Conservation (phyloP, 2,797 vertebrate genomes). For the Rhynchonycteris naso region DNA sequence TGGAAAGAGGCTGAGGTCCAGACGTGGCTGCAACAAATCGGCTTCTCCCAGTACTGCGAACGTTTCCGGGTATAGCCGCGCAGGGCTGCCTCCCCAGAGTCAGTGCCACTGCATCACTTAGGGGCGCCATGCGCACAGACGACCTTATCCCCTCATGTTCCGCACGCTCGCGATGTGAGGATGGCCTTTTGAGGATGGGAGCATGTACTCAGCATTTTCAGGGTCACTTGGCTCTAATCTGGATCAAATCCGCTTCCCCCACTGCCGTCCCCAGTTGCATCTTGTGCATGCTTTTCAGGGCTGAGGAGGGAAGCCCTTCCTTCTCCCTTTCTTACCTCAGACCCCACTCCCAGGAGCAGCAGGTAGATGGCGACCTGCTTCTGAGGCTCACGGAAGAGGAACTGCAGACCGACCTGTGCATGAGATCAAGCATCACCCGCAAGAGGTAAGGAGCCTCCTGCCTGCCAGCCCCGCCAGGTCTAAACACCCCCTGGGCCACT, state of each 20-base stretch:
- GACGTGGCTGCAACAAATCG: slow-evolving; percentile 97
- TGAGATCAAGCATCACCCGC: slow-evolving; percentile 91
- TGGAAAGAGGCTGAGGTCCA: slow-evolving; percentile 97
- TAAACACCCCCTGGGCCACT: not conserved
- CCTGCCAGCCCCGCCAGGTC: accelerated
- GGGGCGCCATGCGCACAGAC: not conserved
- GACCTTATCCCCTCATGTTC: accelerated
- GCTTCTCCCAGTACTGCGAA: slow-evolving; percentile 91
- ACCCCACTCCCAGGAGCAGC: slow-evolving; percentile 89
- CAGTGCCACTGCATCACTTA: not conserved
- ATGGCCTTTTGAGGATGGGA: not conserved
- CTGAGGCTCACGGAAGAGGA: slow-evolving; percentile 94
- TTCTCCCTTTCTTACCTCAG: slow-evolving; percentile 47
- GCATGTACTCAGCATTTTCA: not conserved
- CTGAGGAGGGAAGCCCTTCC: not conserved
- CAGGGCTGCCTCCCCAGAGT: accelerated
- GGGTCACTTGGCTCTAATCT: not conserved
- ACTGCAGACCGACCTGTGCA: slow-evolving; percentile 91
- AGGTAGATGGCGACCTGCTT: slow-evolving; percentile 97
- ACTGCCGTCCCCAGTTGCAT: not conserved
- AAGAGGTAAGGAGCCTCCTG: slow-evolving; percentile 88
- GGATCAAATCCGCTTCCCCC: not conserved
- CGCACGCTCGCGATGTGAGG: accelerated
- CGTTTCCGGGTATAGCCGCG: slow-evolving; percentile 91
- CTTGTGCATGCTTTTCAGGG: not conserved